phyloP scores from a whole-genome alignment of 2,888 invertebrate species.

The Acrobasis repandana region DNA sequence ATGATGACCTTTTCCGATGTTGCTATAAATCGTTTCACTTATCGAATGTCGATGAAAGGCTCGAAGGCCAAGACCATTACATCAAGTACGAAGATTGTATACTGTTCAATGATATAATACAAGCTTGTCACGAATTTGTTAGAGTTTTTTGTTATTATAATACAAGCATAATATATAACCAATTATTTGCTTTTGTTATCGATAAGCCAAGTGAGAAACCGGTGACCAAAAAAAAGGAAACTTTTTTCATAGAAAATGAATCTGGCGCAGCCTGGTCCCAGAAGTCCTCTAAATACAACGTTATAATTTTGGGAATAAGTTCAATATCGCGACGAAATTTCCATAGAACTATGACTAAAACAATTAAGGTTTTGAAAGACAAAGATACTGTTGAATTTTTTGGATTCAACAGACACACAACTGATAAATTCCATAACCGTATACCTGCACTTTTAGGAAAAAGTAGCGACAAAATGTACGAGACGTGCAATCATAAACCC shows the following conservation, averaged over 20 bases:
- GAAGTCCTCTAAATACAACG: slow-evolving; percentile 70
- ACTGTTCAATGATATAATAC: slow-evolving; percentile 57
- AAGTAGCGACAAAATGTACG: slow-evolving; percentile 85
- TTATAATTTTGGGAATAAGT: slow-evolving; percentile 91
- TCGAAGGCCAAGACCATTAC: slow-evolving; percentile 27
- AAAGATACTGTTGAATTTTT: slow-evolving; percentile 87
- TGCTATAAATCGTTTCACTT: slow-evolving; percentile 80
- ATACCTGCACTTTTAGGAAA: slow-evolving; percentile 84
- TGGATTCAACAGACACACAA: slow-evolving; percentile 94
- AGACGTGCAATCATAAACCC: background rate
- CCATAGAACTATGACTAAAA: slow-evolving; percentile 89
- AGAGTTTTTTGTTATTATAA: slow-evolving; percentile 83
- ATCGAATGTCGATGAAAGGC: slow-evolving; percentile 43
- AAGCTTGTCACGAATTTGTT: slow-evolving; percentile 84
- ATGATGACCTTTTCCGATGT: slow-evolving; percentile 67
- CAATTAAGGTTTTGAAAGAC: slow-evolving; percentile 79
- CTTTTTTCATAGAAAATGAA: background rate
- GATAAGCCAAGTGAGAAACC: slow-evolving; percentile 43
- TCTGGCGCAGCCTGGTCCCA: slow-evolving; percentile 27
- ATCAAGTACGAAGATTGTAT: slow-evolving; percentile 68
- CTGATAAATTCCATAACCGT: slow-evolving; percentile 93
- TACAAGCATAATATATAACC: slow-evolving; percentile 79
- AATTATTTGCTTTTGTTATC: slow-evolving; percentile 85
- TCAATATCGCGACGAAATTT: slow-evolving; percentile 92
- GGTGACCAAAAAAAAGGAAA: background rate